A percentile compares a stretch with the other conserved stretches of the same genome.
phyloP scores from a whole-genome alignment of 2,797 vertebrate species.

The Sebastiscus albofasciatus region DNA sequence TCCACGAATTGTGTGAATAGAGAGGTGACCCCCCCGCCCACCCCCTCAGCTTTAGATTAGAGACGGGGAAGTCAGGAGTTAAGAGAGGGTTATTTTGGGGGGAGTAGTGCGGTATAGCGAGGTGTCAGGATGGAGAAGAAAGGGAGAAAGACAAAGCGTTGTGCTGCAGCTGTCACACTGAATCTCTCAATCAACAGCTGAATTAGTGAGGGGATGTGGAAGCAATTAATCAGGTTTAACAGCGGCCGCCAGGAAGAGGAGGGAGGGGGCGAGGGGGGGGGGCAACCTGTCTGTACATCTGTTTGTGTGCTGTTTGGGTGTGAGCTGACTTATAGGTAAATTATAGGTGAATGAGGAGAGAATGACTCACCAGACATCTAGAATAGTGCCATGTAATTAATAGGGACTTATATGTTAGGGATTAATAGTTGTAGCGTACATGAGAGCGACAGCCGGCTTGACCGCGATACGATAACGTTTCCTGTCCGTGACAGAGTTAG shows the following conservation, averaged over 20 bases:
- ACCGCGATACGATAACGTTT: too few relatives aligned
- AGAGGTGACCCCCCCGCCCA: constrained; percentile 16
- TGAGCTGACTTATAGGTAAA: neutral
- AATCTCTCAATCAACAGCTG: constrained; percentile 60
- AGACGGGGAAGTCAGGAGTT: constrained; percentile 9
- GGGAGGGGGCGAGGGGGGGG: neutral
- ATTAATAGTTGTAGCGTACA: too few relatives aligned
- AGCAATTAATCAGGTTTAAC: constrained; percentile 66
- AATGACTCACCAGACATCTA: neutral
- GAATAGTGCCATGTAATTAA: neutral
- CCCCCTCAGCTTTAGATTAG: constrained; percentile 8
- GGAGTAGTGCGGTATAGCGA: neutral
- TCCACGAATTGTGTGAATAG: neutral
- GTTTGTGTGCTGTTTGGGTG: constrained; percentile 1
- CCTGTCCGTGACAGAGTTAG: too few relatives aligned
- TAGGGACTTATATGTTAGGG: too few relatives aligned
- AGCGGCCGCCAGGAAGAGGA: constrained; percentile 2
- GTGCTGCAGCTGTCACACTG: constrained; percentile 47
- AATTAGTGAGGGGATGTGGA: constrained; percentile 49
- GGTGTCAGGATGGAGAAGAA: constrained; percentile 9
- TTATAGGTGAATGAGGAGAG: neutral
- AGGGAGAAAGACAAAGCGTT: neutral
- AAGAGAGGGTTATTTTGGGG: neutral
- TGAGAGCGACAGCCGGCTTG: too few relatives aligned
- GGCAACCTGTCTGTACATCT: constrained; percentile 9